Conservation (phyloP, 1,140 invertebrate species). For the Gonioctena quinquepunctata region DNA sequence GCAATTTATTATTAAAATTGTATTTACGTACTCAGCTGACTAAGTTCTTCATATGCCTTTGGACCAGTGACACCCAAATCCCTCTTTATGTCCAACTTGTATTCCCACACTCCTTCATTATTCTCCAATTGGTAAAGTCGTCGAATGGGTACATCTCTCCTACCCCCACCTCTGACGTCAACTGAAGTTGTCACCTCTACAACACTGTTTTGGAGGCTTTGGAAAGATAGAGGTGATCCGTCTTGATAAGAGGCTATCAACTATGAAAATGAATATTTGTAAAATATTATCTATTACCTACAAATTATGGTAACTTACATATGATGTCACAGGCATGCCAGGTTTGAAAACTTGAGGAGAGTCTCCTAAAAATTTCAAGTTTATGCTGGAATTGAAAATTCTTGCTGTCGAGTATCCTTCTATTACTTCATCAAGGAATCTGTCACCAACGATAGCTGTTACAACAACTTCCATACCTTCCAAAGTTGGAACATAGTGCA, state of each 20-base stretch:
- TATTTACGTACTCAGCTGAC: constrained; percentile 38
- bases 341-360: constrained; percentile 93
- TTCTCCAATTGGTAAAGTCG: constrained; percentile 63
- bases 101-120: constrained; percentile 71
- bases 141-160: constrained; percentile 61
- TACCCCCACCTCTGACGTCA: constrained; percentile 61
- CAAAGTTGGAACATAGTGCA: constrained; percentile 66
- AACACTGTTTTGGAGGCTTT: constrained; percentile 61
- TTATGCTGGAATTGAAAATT: constrained; percentile 83
- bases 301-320: constrained; percentile 69
- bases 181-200: constrained; percentile 66
- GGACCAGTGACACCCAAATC: constrained; percentile 56
- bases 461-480: constrained; percentile 86
- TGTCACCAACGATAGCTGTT: constrained; percentile 85
- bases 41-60: constrained; percentile 42
- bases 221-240: constrained; percentile 67
- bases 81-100: constrained; percentile 75
- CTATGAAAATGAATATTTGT: constrained; percentile 53
- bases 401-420: constrained; percentile 85
- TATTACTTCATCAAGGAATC: constrained; percentile 83
- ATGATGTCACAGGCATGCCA: constrained; percentile 80
- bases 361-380: constrained; percentile 83
- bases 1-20: no score
- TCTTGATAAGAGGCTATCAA: constrained; percentile 78
- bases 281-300: neutral